Evolutionary conservation across 1,140 invertebrate species (phyloP).

Genomic region (Zaprionus nigranus): DNA sequence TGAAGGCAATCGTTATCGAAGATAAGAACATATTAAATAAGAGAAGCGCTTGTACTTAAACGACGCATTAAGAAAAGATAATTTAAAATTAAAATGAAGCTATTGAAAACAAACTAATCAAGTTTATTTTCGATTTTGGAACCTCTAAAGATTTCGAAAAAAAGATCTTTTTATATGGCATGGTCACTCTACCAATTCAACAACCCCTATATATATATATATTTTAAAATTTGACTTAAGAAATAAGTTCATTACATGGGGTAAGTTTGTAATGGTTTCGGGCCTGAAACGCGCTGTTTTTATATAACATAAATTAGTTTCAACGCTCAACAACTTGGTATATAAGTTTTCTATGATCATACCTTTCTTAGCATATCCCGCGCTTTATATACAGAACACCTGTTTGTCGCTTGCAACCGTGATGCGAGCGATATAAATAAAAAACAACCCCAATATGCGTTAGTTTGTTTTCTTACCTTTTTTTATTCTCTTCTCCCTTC

Average conservation of each 20-base stretch:
- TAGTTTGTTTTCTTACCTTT: conserved; percentile 20
- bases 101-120: too few species aligned
- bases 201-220: too few species aligned
- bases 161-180: too few species aligned
- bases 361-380: conserved; percentile 33
- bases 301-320: not conserved
- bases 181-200: too few species aligned
- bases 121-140: too few species aligned
- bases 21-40: too few species aligned
- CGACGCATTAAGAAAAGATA: too few species aligned
- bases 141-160: too few species aligned
- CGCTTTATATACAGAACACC: conserved; percentile 58
- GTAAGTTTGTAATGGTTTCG: not conserved
- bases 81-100: too few species aligned
- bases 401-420: conserved; percentile 57
- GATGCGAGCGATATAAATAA: conserved; percentile 32
- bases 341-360: conserved; percentile 31
- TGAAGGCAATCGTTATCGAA: too few species aligned
- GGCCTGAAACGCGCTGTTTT: not conserved
- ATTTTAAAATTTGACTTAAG: too few species aligned
- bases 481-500: conserved; percentile 11
- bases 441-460: conserved; percentile 53
- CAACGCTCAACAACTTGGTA: not conserved
- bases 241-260: not conserved
- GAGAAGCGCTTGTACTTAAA: too few species aligned